These are phyloP conservation scores for Lasaia peninsularis DNA, from an alignment of 1,140 invertebrate genomes.

Conservation along the genomic window DNA sequence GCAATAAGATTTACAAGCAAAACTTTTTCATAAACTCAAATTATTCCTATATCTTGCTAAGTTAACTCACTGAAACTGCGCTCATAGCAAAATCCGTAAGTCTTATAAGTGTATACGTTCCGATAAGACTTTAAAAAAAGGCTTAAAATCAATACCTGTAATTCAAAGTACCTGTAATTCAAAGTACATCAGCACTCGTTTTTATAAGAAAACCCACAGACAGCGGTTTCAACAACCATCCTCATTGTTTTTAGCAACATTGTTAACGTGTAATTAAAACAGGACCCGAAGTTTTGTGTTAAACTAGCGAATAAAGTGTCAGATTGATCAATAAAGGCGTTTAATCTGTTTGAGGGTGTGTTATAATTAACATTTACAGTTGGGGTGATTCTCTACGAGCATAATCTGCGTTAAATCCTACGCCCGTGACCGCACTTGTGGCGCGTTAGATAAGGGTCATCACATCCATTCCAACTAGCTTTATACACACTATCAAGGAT, in stretches of 20 bases:
- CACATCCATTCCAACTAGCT: constrained; percentile 45
- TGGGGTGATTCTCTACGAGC: constrained; percentile 44
- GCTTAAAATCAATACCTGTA: too few relatives aligned
- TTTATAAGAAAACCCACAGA: background rate
- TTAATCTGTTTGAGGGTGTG: constrained; percentile 18
- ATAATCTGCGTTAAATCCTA: constrained; percentile 57
- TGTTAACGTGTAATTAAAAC: background rate
- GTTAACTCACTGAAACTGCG: too few relatives aligned
- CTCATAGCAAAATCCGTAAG: too few relatives aligned
- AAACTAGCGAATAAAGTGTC: background rate
- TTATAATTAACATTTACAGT: constrained; percentile 53
- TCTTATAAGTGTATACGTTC: too few relatives aligned
- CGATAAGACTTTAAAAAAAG: too few relatives aligned
- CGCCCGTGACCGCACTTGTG: constrained; percentile 43
- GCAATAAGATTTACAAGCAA: too few relatives aligned
- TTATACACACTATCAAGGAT: background rate
- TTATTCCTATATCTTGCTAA: too few relatives aligned
- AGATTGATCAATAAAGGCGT: constrained; percentile 8
- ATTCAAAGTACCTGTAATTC: too few relatives aligned
- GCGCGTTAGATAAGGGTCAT: constrained; percentile 61
- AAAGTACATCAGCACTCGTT: too few relatives aligned
- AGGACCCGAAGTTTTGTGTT: background rate
- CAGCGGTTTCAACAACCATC: background rate
- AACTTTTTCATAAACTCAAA: too few relatives aligned
- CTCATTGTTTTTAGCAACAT: background rate